Evolutionary conservation across 2,888 invertebrate species (phyloP).

Genomic region (Lordiphosa andalusiaca): DNA sequence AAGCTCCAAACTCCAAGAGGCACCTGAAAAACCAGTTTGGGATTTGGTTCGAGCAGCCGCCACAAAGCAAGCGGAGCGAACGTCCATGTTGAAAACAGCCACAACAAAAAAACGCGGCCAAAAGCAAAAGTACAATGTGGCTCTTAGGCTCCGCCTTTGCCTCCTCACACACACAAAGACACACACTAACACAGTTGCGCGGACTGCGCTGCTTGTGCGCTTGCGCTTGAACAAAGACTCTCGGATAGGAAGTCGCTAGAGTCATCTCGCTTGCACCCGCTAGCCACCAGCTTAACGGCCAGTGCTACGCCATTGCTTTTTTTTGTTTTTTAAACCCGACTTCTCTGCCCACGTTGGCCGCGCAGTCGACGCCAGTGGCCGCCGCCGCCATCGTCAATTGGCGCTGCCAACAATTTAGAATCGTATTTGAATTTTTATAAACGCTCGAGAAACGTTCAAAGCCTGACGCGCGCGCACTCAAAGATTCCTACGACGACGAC

Average conservation of each 20-base stretch:
- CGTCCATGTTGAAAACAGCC: constrained; percentile 12
- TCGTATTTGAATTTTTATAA: constrained; percentile 78
- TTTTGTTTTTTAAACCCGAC: constrained; percentile 22
- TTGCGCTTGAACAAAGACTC: constrained; percentile 48
- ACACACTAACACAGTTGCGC: constrained; percentile 4
- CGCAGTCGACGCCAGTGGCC: constrained; percentile 18
- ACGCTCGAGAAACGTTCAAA: constrained; percentile 73
- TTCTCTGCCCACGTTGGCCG: constrained; percentile 36
- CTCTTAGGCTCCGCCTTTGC: constrained; percentile 58
- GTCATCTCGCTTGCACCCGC: constrained; percentile 50
- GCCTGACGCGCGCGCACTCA: constrained; percentile 67
- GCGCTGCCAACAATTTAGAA: constrained; percentile 63
- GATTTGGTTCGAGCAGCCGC: too few relatives aligned
- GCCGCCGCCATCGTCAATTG: constrained; percentile 41
- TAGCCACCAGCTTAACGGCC: constrained; percentile 9
- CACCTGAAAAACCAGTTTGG: constrained; percentile 1
- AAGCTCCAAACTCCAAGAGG: constrained; percentile 1
- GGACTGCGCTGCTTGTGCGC: constrained; percentile 16
- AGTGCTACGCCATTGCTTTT: constrained; percentile 55
- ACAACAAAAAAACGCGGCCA: constrained; percentile 12
- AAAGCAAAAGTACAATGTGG: constrained; percentile 20
- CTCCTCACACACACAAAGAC: too few relatives aligned
- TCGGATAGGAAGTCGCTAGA: constrained; percentile 34
- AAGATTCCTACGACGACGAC: neutral
- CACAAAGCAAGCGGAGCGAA: constrained; percentile 9